These are phyloP conservation scores for Bombylius major DNA, from an alignment of 2,888 invertebrate genomes.

Conservation along the genomic window DNA sequence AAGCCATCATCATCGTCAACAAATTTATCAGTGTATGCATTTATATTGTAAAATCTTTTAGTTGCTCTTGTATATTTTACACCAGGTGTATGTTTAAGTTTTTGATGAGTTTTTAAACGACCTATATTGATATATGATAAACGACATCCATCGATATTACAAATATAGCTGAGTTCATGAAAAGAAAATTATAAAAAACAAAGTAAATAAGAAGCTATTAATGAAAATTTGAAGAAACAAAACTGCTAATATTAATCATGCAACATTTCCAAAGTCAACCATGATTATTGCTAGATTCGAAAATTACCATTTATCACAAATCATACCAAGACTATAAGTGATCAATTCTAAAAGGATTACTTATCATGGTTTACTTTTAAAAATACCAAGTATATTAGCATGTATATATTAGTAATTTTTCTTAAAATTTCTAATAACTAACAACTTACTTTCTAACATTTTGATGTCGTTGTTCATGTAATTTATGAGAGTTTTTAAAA, in stretches of 20 bases:
- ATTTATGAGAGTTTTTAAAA: conserved; percentile 22
- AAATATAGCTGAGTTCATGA: conserved; percentile 5
- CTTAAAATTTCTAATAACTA: too few species aligned
- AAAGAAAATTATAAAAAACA: background rate
- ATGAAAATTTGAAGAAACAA: too few species aligned
- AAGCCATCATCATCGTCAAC: conserved; percentile 12
- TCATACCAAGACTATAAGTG: too few species aligned
- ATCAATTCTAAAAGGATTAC: too few species aligned
- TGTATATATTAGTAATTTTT: too few species aligned
- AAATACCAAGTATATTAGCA: too few species aligned
- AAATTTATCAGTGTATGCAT: conserved; percentile 1
- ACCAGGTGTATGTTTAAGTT: conserved; percentile 6
- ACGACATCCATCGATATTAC: conserved; percentile 9
- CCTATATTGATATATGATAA: conserved; percentile 9
- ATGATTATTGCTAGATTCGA: too few species aligned
- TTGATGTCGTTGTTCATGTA: conserved; percentile 25
- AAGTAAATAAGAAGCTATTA: too few species aligned
- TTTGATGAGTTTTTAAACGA: conserved; percentile 10
- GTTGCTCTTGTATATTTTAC: background rate
- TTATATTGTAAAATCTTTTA: background rate
- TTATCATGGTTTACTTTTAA: too few species aligned
- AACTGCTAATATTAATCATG: too few species aligned
- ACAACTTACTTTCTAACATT: conserved; percentile 20
- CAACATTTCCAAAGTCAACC: too few species aligned
- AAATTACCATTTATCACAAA: too few species aligned